These are phyloP conservation scores for Dione juno DNA, from an alignment of 2,888 invertebrate species.

Conservation along the genomic window DNA sequence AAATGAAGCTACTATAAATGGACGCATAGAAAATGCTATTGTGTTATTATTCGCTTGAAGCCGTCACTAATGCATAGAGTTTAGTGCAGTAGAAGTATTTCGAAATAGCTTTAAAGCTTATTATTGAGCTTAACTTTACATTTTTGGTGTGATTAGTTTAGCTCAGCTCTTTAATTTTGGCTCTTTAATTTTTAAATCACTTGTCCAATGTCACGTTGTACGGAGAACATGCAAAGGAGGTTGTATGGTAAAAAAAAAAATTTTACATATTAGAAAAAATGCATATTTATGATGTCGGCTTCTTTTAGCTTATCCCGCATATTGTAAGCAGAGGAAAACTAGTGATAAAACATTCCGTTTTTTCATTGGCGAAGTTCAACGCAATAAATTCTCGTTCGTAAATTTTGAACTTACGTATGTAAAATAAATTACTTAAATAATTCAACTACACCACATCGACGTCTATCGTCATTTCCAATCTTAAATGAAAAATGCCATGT, in stretches of 20 bases:
- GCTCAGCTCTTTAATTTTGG: too few relatives aligned
- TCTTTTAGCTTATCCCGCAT: too few relatives aligned
- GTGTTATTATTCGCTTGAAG: background rate
- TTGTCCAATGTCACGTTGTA: too few relatives aligned
- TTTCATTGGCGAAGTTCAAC: too few relatives aligned
- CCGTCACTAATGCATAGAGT: background rate
- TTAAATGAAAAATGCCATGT: background rate
- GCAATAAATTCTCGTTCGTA: too few relatives aligned
- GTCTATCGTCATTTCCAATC: background rate
- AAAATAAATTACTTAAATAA: background rate
- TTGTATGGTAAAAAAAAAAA: too few relatives aligned
- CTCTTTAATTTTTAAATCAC: too few relatives aligned
- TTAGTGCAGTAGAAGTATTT: background rate
- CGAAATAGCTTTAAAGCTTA: background rate
- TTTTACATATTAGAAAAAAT: too few relatives aligned
- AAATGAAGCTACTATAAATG: constrained; percentile 12
- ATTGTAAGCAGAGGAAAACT: background rate
- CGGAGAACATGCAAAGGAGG: too few relatives aligned
- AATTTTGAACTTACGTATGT: background rate
- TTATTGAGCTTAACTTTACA: background rate
- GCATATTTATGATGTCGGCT: too few relatives aligned
- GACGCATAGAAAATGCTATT: background rate
- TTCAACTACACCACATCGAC: background rate
- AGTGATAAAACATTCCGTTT: too few relatives aligned
- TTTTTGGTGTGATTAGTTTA: background rate